Conservation (phyloP, 2,113 vertebrate genomes). For the Aplodontia rufa region DNA sequence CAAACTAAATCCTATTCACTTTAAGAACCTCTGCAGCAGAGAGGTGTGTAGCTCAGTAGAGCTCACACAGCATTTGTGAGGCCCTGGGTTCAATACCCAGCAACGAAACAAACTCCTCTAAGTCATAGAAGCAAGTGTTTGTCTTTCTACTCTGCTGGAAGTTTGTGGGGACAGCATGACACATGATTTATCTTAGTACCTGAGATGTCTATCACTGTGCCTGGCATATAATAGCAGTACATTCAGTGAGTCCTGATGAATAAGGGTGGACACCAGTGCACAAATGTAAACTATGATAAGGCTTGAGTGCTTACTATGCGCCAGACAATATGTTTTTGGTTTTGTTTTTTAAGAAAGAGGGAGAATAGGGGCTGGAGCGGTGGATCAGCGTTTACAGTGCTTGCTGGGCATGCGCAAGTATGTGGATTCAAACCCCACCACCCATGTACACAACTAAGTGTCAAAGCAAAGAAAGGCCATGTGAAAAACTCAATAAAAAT, state of each 20-base stretch:
- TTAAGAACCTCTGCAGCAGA: not conserved
- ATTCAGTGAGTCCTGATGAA: not conserved
- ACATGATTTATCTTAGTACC: not conserved
- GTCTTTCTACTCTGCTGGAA: not conserved
- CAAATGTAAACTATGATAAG: slow-evolving; percentile 38
- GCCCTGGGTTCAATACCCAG: not conserved
- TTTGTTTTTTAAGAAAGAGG: too few species aligned
- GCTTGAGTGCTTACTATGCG: not conserved
- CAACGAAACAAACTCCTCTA: not conserved
- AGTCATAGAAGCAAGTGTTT: not conserved
- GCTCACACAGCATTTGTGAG: not conserved
- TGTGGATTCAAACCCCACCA: too few species aligned
- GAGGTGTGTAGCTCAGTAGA: not conserved
- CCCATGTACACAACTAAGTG: too few species aligned
- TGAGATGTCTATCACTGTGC: not conserved
- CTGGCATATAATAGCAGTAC: not conserved
- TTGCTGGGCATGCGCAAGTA: too few species aligned
- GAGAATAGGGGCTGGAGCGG: too few species aligned
- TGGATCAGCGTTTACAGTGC: too few species aligned
- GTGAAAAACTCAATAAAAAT: too few species aligned
- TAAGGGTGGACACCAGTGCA: not conserved
- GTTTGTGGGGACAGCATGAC: not conserved
- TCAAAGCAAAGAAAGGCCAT: too few species aligned
- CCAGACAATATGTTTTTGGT: not conserved
- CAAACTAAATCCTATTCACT: not conserved